These are phyloP conservation scores for Nautilus pompilius DNA, from an alignment of 1,140 invertebrate species.

Conservation along the genomic window DNA sequence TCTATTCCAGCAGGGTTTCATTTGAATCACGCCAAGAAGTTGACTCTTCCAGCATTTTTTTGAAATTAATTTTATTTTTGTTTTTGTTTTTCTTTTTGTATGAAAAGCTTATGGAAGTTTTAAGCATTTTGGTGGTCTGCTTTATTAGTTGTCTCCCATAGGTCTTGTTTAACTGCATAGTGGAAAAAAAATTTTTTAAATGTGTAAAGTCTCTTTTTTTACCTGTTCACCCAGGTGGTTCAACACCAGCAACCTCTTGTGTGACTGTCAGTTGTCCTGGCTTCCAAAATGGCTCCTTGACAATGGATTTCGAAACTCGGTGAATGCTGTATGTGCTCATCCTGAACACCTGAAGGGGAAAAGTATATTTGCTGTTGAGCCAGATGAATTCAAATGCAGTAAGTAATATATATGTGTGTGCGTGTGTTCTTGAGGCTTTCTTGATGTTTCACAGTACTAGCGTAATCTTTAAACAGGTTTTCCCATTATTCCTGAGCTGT, in stretches of 20 bases:
- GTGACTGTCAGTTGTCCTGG: constrained; percentile 81
- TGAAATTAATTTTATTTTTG: too few relatives aligned
- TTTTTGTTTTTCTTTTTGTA: too few relatives aligned
- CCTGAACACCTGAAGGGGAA: constrained; percentile 70
- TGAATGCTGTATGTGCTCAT: constrained; percentile 70
- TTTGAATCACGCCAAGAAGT: too few relatives aligned
- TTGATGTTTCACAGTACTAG: too few relatives aligned
- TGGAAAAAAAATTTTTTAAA: too few relatives aligned
- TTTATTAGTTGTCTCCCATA: too few relatives aligned
- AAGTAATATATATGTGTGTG: constrained; percentile 42
- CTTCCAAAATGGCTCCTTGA: constrained; percentile 69
- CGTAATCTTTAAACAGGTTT: background rate
- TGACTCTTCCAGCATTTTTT: too few relatives aligned
- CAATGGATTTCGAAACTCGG: constrained; percentile 54
- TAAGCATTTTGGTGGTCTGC: too few relatives aligned
- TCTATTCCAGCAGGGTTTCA: too few relatives aligned
- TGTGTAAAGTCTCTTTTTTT: constrained; percentile 1
- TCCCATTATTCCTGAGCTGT: background rate
- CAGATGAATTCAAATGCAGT: constrained; percentile 74
- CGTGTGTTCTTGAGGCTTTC: background rate
- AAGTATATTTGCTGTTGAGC: constrained; percentile 65
- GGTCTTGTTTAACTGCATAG: too few relatives aligned
- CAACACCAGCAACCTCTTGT: constrained; percentile 72
- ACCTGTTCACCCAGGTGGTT: constrained; percentile 59
- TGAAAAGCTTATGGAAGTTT: too few relatives aligned